Base-by-base conservation (phyloP, 2,113 vertebrate species). In the Erinaceus europaeus region DNA sequence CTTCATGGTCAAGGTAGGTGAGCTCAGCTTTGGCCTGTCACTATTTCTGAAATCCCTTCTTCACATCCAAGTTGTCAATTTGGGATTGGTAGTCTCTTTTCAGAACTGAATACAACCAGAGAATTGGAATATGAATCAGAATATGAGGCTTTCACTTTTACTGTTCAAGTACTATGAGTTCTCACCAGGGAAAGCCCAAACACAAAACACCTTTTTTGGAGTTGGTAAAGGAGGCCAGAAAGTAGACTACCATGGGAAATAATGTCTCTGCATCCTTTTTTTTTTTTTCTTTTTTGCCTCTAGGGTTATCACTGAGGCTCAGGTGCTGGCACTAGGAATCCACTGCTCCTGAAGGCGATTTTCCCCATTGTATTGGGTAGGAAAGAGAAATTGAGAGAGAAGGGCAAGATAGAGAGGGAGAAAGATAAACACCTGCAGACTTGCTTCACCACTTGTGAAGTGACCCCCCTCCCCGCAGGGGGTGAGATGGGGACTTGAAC, bases 21-120 rank as follows among this genome's bases (percentile, higher is more conserved):
- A 95, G 83, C 88, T 94, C 86, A 80, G 68, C 73, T 90, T 74
- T 90, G 83, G 92, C 88, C 90, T 88, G 48, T 69, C 79, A 23
- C 67, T 83, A 57, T 68, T 91, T 94, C 74, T 88, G 64, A 89
- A 88, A 67, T 55, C 29, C 86, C 81, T 92, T 14, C 15, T 73
- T 76, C 40, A 88, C 90, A 46, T 27, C 73, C n/a, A n/a, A n/a
- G n/a, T 82, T 84, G 53, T 81, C 78, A 20, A 48, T 84, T 69
- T 81, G 59, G n/a, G 65, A 73, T n/a, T 90, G 90, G 38, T 89
- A 86, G 90, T 84, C 65, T 93, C 79, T 88, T 91, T 88, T 91
- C 50, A 67, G 44, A 91, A 40, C 62, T 88, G 27, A n/a, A n/a
- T 75, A 90, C 64, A 90, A 73, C 84, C 48, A 90, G 52, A 74